These are phyloP conservation scores for Drosophila parvula DNA, from an alignment of 1,140 invertebrate species.

Conservation along the genomic window DNA sequence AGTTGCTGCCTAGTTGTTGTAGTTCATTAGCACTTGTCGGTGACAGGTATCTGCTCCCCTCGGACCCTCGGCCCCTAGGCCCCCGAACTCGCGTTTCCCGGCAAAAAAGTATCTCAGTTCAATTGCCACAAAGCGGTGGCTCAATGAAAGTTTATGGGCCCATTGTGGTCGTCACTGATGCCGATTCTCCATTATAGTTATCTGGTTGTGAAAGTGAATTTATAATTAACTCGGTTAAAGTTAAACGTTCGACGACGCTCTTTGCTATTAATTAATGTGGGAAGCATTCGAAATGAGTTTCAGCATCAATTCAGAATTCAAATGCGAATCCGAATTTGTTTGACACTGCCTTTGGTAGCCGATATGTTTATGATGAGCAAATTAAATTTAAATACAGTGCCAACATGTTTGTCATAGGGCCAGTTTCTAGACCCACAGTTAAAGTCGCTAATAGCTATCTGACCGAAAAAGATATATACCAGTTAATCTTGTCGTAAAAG, in stretches of 20 bases:
- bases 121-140: constrained; percentile 62
- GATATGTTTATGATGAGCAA: neutral
- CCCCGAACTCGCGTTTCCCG: too few relatives aligned
- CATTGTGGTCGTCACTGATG: constrained; percentile 27
- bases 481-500: too few relatives aligned
- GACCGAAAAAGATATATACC: too few relatives aligned
- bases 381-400: neutral
- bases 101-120: constrained; percentile 22
- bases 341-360: constrained; percentile 10
- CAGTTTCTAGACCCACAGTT: too few relatives aligned
- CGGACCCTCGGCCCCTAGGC: neutral
- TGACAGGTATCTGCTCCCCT: constrained; percentile 52
- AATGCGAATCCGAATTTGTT: constrained; percentile 1
- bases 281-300: constrained; percentile 39
- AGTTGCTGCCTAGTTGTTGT: constrained; percentile 52
- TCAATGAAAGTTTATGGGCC: constrained; percentile 72
- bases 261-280: constrained; percentile 75
- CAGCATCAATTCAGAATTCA: constrained; percentile 11
- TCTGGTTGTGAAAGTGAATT: constrained; percentile 73
- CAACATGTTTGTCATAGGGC: too few relatives aligned
- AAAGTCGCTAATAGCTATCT: too few relatives aligned
- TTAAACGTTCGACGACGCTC: constrained; percentile 44
- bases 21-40: constrained; percentile 80
- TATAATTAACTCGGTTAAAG: constrained; percentile 67
- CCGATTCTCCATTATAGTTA: constrained; percentile 23